Evolutionary conservation across 2,888 invertebrate genomes (phyloP).

Genomic region (Ctenicera cuprea): DNA sequence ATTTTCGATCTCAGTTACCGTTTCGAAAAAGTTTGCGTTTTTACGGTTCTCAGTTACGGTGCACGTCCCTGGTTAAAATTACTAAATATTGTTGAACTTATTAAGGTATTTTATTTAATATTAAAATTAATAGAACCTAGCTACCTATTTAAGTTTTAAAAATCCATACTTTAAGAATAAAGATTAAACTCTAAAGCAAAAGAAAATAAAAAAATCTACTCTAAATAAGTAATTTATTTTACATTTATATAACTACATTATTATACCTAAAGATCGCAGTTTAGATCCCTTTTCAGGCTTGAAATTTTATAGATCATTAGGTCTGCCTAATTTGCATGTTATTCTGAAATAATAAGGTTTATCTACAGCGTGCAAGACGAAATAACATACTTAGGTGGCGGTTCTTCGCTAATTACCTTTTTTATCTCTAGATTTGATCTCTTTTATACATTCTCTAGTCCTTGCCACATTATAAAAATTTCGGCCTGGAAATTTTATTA

Average conservation of each 20-base stretch:
- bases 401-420: constrained; percentile 34
- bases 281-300: not conserved
- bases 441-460: constrained; percentile 14
- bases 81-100: too few species aligned
- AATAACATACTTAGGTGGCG: constrained; percentile 26
- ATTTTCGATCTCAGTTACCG: too few species aligned
- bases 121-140: too few species aligned
- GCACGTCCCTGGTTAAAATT: too few species aligned
- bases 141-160: too few species aligned
- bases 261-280: not conserved
- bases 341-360: constrained; percentile 27
- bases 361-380: constrained; percentile 6
- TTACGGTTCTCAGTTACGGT: too few species aligned
- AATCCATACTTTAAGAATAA: too few species aligned
- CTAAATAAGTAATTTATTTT: constrained; percentile 4
- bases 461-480: constrained; percentile 6
- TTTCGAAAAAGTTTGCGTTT: too few species aligned
- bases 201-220: not conserved
- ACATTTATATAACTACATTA: not conserved
- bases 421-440: constrained; percentile 29
- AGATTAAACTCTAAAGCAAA: too few species aligned
- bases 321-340: constrained; percentile 30
- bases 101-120: too few species aligned
- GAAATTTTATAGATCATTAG: constrained; percentile 23
- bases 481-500: constrained; percentile 7